phyloP scores from a whole-genome alignment of 2,113 vertebrate species.

The Thunnus thynnus region DNA sequence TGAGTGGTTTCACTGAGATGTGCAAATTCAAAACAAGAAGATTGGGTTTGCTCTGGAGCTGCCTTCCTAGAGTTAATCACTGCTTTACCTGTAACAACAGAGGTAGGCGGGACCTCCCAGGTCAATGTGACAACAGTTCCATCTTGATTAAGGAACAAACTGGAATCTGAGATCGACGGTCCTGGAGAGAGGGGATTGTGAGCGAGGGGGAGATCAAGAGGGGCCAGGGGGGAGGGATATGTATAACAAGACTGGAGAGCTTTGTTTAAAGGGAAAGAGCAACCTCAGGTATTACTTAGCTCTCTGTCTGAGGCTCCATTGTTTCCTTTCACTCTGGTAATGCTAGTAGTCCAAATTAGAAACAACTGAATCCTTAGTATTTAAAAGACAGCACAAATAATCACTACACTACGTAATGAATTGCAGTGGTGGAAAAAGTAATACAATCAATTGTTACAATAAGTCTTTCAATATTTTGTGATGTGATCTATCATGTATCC shows the following conservation, averaged over 20 bases:
- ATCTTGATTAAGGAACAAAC: constrained; percentile 68
- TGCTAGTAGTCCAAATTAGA: constrained; percentile 8
- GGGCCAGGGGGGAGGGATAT: neutral
- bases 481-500: too few relatives aligned
- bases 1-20: constrained; percentile 25
- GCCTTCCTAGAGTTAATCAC: too few relatives aligned
- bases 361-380: constrained; percentile 15
- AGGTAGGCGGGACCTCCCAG: constrained; percentile 78
- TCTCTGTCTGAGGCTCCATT: constrained; percentile 56
- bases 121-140: constrained; percentile 74
- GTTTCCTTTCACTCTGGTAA: constrained; percentile 40
- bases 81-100: constrained; percentile 79
- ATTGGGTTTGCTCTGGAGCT: neutral
- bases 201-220: neutral
- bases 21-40: constrained; percentile 33
- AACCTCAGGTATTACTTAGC: constrained; percentile 51
- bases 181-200: constrained; percentile 68
- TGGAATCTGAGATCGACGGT: constrained; percentile 76
- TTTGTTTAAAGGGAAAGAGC: constrained; percentile 68
- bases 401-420: neutral
- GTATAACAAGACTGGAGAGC: constrained; percentile 56
- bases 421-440: neutral
- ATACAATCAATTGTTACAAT: too few relatives aligned
- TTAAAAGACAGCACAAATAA: neutral
- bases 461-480: too few relatives aligned